phyloP scores from a whole-genome alignment of 37 sponge, comb jelly and placozoan species.

The Chondrosia reniformis region DNA sequence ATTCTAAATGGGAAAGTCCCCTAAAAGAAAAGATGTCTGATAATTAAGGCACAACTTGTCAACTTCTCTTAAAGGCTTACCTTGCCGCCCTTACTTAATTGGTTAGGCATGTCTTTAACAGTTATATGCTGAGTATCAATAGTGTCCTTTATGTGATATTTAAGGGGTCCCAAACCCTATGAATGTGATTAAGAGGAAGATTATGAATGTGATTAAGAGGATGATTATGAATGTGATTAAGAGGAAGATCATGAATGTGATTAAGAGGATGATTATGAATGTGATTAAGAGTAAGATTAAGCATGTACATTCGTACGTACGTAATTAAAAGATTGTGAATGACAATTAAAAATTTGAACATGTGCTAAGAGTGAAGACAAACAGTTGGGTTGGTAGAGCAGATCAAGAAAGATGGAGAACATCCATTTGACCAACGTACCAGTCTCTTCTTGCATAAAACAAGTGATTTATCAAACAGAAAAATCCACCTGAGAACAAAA shows the following conservation, averaged over 20 bases:
- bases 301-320: too few species aligned
- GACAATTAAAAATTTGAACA: too few species aligned
- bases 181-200: not conserved
- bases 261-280: not conserved
- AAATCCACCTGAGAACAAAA: not conserved
- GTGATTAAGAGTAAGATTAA: not conserved
- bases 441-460: not conserved
- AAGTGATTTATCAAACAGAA: constrained; percentile 26
- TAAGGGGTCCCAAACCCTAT: not conserved
- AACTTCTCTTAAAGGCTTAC: not conserved
- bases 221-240: not conserved
- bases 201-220: not conserved
- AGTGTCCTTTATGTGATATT: constrained; percentile 4
- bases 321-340: too few species aligned
- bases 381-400: too few species aligned
- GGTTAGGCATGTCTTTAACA: constrained; percentile 1
- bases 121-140: not conserved
- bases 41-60: not conserved
- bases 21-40: not conserved
- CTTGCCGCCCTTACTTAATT: too few species aligned
- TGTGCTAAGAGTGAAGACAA: too few species aligned
- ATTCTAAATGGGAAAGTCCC: not conserved
- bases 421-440: not conserved
- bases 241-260: not conserved
- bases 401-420: too few species aligned